These are phyloP conservation scores for Panagrolaimus sp. DNA, from an alignment of 1,140 invertebrate genomes.

Conservation along the genomic window DNA sequence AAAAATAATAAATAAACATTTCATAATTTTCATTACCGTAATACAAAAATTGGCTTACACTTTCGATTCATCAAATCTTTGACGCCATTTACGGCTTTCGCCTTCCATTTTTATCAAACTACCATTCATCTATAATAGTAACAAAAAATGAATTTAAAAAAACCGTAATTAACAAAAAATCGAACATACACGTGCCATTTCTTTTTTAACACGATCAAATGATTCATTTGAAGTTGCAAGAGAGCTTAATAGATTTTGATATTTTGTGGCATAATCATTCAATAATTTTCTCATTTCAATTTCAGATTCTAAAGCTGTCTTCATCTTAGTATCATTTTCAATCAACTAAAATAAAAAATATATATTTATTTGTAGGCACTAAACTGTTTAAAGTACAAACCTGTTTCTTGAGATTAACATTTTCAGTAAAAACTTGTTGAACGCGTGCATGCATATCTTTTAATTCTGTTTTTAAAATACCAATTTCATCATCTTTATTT, in stretches of 20 bases:
- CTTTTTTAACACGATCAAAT: conserved; percentile 34
- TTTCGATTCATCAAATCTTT: conserved; percentile 30
- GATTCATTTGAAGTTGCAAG: conserved; percentile 35
- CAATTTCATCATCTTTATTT: conserved; percentile 34
- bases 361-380: not conserved
- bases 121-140: conserved; percentile 42
- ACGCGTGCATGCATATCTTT: conserved; percentile 32
- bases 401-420: conserved; percentile 37
- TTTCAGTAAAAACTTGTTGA: conserved; percentile 36
- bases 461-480: conserved; percentile 25
- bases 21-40: not conserved
- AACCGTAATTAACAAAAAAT: not conserved
- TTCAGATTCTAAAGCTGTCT: conserved; percentile 33
- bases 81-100: conserved; percentile 29
- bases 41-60: conserved; percentile 21
- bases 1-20: no score
- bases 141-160: not conserved
- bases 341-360: conserved; percentile 37
- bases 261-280: conserved; percentile 25
- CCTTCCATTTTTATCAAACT: conserved; percentile 37
- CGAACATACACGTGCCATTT: conserved; percentile 37
- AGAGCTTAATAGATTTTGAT: conserved; percentile 22
- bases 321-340: conserved; percentile 31
- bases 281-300: conserved; percentile 29
- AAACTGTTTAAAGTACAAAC: conserved; percentile 14